Evolutionary conservation across 2,797 vertebrate species (phyloP).

Genomic region (Scomberomorus guttatus): DNA sequence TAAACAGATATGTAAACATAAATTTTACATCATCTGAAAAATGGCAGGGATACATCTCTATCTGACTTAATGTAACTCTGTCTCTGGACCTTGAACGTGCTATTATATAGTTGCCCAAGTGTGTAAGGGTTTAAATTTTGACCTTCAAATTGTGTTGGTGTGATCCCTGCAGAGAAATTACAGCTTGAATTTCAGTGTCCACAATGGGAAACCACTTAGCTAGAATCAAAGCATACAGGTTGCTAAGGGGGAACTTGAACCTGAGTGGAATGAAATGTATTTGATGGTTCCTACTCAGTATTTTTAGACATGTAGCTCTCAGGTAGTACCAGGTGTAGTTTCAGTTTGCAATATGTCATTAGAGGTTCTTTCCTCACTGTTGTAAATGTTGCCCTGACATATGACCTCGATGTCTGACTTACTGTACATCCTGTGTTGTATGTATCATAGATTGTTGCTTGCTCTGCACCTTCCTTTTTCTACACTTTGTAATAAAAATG

Average conservation of each 20-base stretch:
- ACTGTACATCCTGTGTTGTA: not conserved
- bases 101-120: not conserved
- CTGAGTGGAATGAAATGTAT: slow-evolving; percentile 42
- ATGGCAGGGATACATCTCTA: not conserved
- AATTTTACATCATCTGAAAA: not conserved
- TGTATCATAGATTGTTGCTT: slow-evolving; percentile 45
- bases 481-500: slow-evolving; percentile 67
- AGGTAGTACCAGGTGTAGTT: not conserved
- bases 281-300: slow-evolving; percentile 14
- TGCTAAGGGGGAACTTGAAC: slow-evolving; percentile 33
- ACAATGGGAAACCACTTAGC: slow-evolving; percentile 57
- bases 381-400: slow-evolving; percentile 39
- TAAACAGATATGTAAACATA: not conserved
- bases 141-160: slow-evolving; percentile 42
- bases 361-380: not conserved
- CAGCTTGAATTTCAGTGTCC: slow-evolving; percentile 49
- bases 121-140: slow-evolving; percentile 35
- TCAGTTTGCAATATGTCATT: slow-evolving; percentile 6
- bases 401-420: slow-evolving; percentile 48
- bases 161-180: slow-evolving; percentile 40
- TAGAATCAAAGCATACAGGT: slow-evolving; percentile 42
- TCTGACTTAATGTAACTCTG: not conserved
- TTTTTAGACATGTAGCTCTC: slow-evolving; percentile 19
- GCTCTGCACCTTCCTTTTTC: slow-evolving; percentile 51
- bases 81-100: not conserved